Evolutionary conservation across 2,113 vertebrate species (phyloP), one percentile per base, ranked within the genome.

Genomic region (Pelmatolapia mariae): DNA sequence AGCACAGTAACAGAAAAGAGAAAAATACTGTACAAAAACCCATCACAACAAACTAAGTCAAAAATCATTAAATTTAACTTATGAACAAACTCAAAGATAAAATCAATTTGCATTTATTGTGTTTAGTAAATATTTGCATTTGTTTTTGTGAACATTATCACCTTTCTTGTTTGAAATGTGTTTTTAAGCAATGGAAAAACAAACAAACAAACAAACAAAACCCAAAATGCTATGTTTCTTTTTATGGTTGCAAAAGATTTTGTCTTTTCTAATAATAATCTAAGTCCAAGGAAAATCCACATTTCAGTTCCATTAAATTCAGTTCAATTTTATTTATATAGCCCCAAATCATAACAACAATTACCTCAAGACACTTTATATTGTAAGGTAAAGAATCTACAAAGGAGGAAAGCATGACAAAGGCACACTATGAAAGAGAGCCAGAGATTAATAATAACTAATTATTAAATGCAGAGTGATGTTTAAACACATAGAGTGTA

Each of bases 1-100:
- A 0, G 0, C n/a, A 54, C 52, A 22, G 52, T 53, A 0, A 53
- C 0, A n/a, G n/a, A n/a, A n/a, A 56, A 56, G 1, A 0, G 56
- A 59, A 15, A 18, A 61, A 61, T 61, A 15, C 26, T 61, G 26
- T 57, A 29, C 7, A 29, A 29, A 57, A 59, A 29, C 1, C 54
- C 54, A 26, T 1, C 53, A 56, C 4, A 0, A 2, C 4, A 15
- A 59, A 61, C 5, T 10, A 61, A 31, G 57, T 61, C 57, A 61
- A 61, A 18, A 61, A 59, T n/a, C n/a, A 31, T 59, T 4, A 59
- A 61, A 61, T 18, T 31, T 0, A 61, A 61, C 8, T 18, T 31
- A 61, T 61, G 57, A 10, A 31, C 57, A 59, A 61, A 18, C 57
- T 18, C 15, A 59, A 18, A 59, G 57, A 59, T 59, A 31, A 59